Evolutionary conservation across 2,888 invertebrate genomes (phyloP).

Genomic region (Idaea aversata): DNA sequence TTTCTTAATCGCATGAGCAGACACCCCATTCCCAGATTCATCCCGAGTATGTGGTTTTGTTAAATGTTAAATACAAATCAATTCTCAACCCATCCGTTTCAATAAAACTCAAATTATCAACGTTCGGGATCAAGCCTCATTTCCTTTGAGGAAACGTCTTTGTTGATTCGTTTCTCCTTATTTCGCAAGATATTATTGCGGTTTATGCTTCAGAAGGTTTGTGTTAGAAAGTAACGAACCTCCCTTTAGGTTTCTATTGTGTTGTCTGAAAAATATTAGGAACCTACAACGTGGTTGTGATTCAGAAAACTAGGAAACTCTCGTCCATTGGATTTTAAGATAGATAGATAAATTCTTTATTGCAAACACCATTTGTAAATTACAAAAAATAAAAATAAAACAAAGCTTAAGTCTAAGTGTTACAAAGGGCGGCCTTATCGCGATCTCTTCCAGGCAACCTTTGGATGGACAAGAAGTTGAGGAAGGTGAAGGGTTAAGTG

Average conservation of each 20-base stretch:
- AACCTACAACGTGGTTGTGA: neutral
- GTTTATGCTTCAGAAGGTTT: conserved; percentile 45
- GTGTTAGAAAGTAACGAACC: conserved; percentile 43
- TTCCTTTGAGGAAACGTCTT: conserved; percentile 52
- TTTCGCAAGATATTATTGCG: conserved; percentile 47
- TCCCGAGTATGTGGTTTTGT: conserved; percentile 15
- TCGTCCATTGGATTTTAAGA: neutral
- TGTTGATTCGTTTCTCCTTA: conserved; percentile 57
- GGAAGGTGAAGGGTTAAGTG: too few relatives aligned
- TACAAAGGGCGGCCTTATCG: too few relatives aligned
- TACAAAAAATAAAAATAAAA: too few relatives aligned
- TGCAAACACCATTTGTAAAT: too few relatives aligned
- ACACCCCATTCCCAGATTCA: conserved; percentile 9
- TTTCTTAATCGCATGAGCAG: neutral
- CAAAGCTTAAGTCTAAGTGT: too few relatives aligned
- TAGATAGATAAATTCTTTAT: too few relatives aligned
- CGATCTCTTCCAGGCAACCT: too few relatives aligned
- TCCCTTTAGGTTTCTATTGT: conserved; percentile 21
- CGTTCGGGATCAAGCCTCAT: conserved; percentile 46
- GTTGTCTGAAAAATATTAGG: conserved; percentile 8
- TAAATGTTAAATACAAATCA: conserved; percentile 29
- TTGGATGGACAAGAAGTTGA: too few relatives aligned
- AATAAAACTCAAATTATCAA: conserved; percentile 54
- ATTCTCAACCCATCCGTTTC: conserved; percentile 42
- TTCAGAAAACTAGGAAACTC: neutral